Evolutionary conservation across 1,140 invertebrate genomes (phyloP), one percentile per base, ranked within the genome.

Genomic region (Bombus pyrosoma): DNA sequence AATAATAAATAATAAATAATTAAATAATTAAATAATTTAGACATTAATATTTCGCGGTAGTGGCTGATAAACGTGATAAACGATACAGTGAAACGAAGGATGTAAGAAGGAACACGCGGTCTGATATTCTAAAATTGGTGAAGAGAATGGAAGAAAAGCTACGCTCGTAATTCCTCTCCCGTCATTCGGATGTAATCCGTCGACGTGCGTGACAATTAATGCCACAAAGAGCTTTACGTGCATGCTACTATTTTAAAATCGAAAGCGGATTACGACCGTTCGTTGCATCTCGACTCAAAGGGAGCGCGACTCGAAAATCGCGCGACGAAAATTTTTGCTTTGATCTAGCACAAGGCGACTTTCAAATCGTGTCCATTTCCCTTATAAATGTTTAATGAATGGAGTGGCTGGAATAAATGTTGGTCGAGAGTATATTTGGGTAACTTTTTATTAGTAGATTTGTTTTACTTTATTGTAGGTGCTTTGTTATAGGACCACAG

Each of bases 151-250:
- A 39, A 34, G 64, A 62, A 57, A 47, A 34, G 34, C 12, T 13
- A 18, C 47, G 10, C 47, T 15, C 1, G 53, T 41, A 53, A 71
- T 72, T 62, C 34, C 68, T 62, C 68, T 64, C 32, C 25, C 39
- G 47, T 18, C 34, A 59, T 85, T 64, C 22, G 53, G 2, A 64
- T 73, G 37, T 80, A 80, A 80, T 80, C 68, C 53, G 28, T 18
- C 32, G 25, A 9, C 12, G 76, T 53, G 68, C 68, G 68, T 80
- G 83, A 73, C 76, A 85, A 85, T 80, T 85, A 85, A 85, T 85
- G 41, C 77, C 77, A 80, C 83, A 85, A 80, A 39, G 83, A 64
- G 77, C 77, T 80, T 84, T 85, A 32, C 3, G 68, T 32, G 77
- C 28, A 12, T 32, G 3, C 12, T 57, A 71, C 57, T 80, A 72